Percentiles rank a stretch among this genome's conserved stretches.
Conservation (phyloP, 1,140 invertebrate genomes). For the Diuraphis noxia region DNA sequence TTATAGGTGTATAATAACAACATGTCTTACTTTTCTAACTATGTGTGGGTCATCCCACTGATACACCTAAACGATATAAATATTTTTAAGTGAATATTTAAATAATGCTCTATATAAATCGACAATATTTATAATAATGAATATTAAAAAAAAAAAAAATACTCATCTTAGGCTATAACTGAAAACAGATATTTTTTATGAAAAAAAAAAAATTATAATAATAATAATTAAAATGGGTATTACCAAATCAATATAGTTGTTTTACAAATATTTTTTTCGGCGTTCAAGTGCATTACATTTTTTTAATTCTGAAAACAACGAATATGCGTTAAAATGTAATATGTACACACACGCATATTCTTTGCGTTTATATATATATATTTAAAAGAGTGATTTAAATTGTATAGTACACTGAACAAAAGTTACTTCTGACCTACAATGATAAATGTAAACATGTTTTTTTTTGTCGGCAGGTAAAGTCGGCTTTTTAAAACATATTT, state of each 20-base stretch:
- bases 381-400: conserved; percentile 1
- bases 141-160: too few species aligned
- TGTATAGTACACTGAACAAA: neutral
- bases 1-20: too few species aligned
- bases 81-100: too few species aligned
- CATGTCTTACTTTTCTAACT: too few species aligned
- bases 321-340: neutral
- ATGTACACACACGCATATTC: neutral
- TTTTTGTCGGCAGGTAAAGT: neutral
- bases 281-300: neutral
- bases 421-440: conserved; percentile 1
- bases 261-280: neutral
- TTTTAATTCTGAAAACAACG: neutral
- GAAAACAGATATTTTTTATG: too few species aligned
- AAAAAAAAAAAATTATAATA: too few species aligned
- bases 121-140: too few species aligned
- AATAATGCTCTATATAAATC: too few species aligned
- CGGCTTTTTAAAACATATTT: neutral
- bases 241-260: neutral
- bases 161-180: too few species aligned
- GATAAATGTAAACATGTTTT: neutral
- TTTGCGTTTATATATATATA: neutral
- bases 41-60: too few species aligned
- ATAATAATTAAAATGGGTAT: neutral
- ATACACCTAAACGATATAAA: too few species aligned